Evolutionary conservation across 2,113 vertebrate species (phyloP).

Genomic region (Phocoena sinus): DNA sequence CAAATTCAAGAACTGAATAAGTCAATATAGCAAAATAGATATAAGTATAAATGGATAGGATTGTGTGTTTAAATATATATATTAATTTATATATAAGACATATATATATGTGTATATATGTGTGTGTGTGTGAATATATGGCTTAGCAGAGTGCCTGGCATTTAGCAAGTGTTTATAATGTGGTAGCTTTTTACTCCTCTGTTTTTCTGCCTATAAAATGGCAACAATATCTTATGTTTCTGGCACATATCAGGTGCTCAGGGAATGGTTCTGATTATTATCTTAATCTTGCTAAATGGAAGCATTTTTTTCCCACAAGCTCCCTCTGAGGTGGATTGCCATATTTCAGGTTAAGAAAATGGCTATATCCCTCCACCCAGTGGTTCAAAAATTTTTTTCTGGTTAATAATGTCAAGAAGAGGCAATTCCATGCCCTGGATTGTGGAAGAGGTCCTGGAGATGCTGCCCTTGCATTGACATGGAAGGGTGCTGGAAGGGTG

Average conservation of each 20-base stretch:
- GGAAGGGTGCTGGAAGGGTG: rapidly evolving
- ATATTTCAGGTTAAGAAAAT: constrained; percentile 31
- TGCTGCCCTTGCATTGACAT: rapidly evolving
- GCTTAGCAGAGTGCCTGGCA: background rate
- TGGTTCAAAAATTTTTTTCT: background rate
- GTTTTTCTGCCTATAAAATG: constrained; percentile 23
- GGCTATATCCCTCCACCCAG: background rate
- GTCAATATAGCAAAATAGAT: background rate
- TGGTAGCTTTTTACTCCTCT: background rate
- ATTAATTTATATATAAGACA: background rate
- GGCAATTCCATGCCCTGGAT: background rate
- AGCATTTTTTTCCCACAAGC: background rate
- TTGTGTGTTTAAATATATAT: background rate
- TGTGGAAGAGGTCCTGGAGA: background rate
- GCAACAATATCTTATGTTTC: background rate
- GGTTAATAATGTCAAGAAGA: background rate
- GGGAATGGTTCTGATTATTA: background rate
- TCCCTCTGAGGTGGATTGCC: background rate
- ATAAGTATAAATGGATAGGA: background rate
- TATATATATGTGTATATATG: background rate
- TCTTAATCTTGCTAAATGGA: background rate
- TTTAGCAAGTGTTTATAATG: background rate
- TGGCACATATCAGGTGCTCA: background rate
- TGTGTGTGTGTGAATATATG: background rate
- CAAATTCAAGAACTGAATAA: background rate